These are phyloP conservation scores for Sigmodon hispidus DNA, from an alignment of 2,113 vertebrate species.

Conservation along the genomic window DNA sequence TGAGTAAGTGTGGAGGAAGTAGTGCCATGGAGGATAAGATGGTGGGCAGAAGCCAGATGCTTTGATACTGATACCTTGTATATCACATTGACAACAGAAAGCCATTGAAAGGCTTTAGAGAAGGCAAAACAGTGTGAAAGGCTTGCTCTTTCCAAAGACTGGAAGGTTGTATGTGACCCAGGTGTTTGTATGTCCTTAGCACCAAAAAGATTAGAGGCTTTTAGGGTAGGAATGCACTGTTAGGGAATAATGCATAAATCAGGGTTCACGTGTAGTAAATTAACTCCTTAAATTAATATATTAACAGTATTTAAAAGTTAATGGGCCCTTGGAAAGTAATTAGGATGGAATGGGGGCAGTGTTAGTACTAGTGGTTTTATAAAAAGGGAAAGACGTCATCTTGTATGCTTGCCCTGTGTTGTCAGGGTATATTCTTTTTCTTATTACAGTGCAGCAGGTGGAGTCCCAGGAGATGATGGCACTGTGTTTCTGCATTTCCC, in stretches of 20 bases:
- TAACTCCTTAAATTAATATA: not conserved
- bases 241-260: not conserved
- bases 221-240: not conserved
- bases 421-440: too few relatives aligned
- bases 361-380: not conserved
- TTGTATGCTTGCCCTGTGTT: not conserved
- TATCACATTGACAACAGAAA: not conserved
- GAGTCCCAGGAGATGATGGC: not conserved
- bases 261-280: not conserved
- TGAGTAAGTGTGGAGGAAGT: not conserved
- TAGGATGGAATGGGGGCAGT: not conserved
- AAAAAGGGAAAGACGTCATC: not conserved
- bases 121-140: not conserved
- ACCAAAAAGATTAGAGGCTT: not conserved
- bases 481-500: not conserved
- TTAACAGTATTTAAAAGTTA: not conserved
- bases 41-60: not conserved
- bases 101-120: not conserved
- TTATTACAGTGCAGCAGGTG: not conserved
- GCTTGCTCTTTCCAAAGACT: not conserved
- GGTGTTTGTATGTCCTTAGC: not conserved
- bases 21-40: not conserved
- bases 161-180: not conserved
- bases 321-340: not conserved
- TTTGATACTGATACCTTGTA: not conserved